These are phyloP conservation scores for Mesodorylaimus sp. DNA, from an alignment of 2,888 invertebrate genomes.

Conservation along the genomic window DNA sequence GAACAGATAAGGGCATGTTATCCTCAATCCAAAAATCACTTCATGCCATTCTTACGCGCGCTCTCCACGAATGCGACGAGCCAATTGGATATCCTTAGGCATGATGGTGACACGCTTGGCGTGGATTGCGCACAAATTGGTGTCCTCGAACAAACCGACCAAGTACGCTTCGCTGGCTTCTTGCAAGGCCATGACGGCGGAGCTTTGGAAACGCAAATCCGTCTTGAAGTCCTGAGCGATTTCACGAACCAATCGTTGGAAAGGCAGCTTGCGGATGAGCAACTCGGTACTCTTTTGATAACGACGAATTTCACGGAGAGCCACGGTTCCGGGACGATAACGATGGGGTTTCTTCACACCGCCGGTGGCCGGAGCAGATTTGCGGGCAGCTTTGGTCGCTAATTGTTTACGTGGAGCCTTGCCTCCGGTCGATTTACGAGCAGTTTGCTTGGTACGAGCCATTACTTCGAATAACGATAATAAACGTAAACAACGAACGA, in stretches of 20 bases:
- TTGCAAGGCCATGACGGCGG: constrained; percentile 74
- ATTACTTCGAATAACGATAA: too few relatives aligned
- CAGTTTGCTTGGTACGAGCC: constrained; percentile 95
- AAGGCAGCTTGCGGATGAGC: constrained; percentile 80
- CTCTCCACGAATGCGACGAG: constrained; percentile 85
- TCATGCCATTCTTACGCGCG: constrained; percentile 72
- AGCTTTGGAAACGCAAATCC: constrained; percentile 81
- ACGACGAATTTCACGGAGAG: constrained; percentile 85
- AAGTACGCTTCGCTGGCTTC: constrained; percentile 76
- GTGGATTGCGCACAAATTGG: constrained; percentile 90
- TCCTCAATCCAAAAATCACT: too few relatives aligned
- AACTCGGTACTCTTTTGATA: constrained; percentile 89
- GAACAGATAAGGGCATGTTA: too few relatives aligned
- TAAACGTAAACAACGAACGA: too few relatives aligned
- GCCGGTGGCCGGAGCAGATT: constrained; percentile 80
- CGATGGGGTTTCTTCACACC: constrained; percentile 92
- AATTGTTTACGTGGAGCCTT: constrained; percentile 80
- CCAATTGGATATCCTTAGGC: constrained; percentile 92
- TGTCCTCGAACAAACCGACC: constrained; percentile 88
- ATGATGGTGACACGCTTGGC: constrained; percentile 92
- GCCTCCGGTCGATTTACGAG: constrained; percentile 88
- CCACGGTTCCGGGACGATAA: constrained; percentile 72
- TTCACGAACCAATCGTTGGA: constrained; percentile 87
- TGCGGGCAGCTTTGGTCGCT: constrained; percentile 53
- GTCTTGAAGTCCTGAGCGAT: constrained; percentile 94